Evolutionary conservation across 2,797 vertebrate genomes (phyloP).

Genomic region (Carcharodon carcharias): DNA sequence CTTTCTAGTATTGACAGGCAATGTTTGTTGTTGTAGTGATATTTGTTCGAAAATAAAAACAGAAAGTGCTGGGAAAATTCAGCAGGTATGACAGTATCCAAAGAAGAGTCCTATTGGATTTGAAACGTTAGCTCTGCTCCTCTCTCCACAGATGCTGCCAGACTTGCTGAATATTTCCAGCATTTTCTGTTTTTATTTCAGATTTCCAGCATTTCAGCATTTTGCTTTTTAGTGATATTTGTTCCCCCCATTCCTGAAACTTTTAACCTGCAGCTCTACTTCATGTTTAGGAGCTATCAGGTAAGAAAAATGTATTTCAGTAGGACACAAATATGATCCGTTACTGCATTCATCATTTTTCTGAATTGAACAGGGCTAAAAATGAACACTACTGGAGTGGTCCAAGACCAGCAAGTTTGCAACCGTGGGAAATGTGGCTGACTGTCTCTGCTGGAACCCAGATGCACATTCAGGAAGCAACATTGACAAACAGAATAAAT

Average conservation of each 20-base stretch:
- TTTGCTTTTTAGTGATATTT: not conserved
- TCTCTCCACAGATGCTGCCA: not conserved
- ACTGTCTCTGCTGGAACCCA: not conserved
- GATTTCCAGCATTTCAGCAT: not conserved
- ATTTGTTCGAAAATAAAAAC: not conserved
- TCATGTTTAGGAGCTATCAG: not conserved
- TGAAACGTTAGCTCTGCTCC: not conserved
- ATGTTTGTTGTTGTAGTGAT: not conserved
- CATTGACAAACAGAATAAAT: not conserved
- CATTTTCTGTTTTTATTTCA: not conserved
- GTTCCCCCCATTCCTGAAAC: not conserved
- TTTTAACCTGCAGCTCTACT: not conserved
- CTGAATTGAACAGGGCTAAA: not conserved
- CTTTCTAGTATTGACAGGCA: not conserved
- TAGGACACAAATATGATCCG: not conserved
- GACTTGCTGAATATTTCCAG: not conserved
- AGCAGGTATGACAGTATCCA: not conserved
- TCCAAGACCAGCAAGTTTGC: not conserved
- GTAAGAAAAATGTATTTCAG: not conserved
- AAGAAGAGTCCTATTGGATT: no score
- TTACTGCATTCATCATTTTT: not conserved
- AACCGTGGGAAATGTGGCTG: not conserved
- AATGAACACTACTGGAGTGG: not conserved
- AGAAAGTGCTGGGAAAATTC: not conserved
- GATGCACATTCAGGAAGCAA: not conserved